These are phyloP conservation scores for Cepaea nemoralis DNA, from an alignment of 1,140 invertebrate genomes.

Conservation along the genomic window DNA sequence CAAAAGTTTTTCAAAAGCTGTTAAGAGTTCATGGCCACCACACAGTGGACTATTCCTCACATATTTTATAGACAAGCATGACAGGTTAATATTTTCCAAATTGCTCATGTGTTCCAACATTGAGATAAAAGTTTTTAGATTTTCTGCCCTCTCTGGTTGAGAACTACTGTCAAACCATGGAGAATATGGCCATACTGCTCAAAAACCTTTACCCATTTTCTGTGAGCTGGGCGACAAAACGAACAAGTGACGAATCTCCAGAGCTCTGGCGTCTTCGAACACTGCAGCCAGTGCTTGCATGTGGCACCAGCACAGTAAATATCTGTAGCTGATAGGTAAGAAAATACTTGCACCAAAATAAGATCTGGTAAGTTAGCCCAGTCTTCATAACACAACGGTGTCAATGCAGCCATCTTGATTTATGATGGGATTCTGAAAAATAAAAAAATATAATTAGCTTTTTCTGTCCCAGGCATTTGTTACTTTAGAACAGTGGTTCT, in stretches of 20 bases:
- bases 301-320: background rate
- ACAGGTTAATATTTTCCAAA: constrained; percentile 41
- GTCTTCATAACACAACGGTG: background rate
- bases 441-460: too few species aligned
- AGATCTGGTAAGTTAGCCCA: constrained; percentile 29
- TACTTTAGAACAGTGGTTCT: too few species aligned
- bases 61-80: constrained; percentile 48
- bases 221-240: constrained; percentile 8
- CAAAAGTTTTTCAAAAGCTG: constrained; percentile 49
- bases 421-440: background rate
- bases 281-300: constrained; percentile 32
- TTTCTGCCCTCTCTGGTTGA: constrained; percentile 39
- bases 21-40: constrained; percentile 55
- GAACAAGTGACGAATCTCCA: constrained; percentile 24
- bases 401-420: background rate
- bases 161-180: constrained; percentile 30
- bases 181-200: constrained; percentile 42
- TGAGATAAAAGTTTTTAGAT: constrained; percentile 47
- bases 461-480: too few species aligned
- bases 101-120: constrained; percentile 43
- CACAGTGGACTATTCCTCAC: constrained; percentile 57
- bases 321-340: constrained; percentile 12
- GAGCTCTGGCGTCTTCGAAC: constrained; percentile 10
- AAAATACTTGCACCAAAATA: constrained; percentile 4
- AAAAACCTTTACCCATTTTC: background rate